Conservation (phyloP, 2,888 invertebrate genomes). For the Quadriops clusia region DNA sequence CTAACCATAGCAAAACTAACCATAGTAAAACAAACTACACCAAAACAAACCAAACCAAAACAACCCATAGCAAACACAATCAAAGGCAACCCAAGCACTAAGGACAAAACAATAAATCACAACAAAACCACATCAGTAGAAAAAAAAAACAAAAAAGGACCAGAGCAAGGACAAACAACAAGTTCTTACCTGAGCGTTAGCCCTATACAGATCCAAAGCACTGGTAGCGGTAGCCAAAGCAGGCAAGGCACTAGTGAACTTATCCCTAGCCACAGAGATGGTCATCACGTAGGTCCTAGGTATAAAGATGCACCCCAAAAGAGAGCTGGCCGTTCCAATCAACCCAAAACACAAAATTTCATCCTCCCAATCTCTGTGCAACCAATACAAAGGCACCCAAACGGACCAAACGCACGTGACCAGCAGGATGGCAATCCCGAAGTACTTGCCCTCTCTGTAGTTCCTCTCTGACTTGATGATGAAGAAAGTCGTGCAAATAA, state of each 20-base stretch:
- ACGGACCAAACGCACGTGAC: constrained; percentile 47
- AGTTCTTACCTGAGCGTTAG: constrained; percentile 31
- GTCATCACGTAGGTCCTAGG: constrained; percentile 59
- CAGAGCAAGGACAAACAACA: too few relatives aligned
- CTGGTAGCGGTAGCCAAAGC: constrained; percentile 37
- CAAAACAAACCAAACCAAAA: too few relatives aligned
- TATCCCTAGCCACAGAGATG: constrained; percentile 48
- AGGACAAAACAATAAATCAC: too few relatives aligned
- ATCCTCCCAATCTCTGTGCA: constrained; percentile 44
- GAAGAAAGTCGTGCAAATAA: constrained; percentile 48
- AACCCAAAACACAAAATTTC: constrained; percentile 48
- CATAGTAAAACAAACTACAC: too few relatives aligned
- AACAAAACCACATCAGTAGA: too few relatives aligned
- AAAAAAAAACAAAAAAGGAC: too few relatives aligned
- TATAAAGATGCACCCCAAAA: constrained; percentile 52
- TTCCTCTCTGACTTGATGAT: constrained; percentile 53
- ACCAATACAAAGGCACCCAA: constrained; percentile 45
- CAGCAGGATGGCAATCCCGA: constrained; percentile 43
- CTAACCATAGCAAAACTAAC: too few relatives aligned
- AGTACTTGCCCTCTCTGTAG: constrained; percentile 52
- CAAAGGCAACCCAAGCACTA: too few relatives aligned
- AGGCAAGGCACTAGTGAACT: constrained; percentile 43
- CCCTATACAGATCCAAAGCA: constrained; percentile 36
- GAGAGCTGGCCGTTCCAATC: constrained; percentile 48
- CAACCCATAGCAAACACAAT: too few relatives aligned